A percentile compares a stretch with the other conserved stretches of the same genome.
These are phyloP conservation scores for Amorpha juglandis DNA, from an alignment of 2,888 invertebrate genomes.

Conservation along the genomic window DNA sequence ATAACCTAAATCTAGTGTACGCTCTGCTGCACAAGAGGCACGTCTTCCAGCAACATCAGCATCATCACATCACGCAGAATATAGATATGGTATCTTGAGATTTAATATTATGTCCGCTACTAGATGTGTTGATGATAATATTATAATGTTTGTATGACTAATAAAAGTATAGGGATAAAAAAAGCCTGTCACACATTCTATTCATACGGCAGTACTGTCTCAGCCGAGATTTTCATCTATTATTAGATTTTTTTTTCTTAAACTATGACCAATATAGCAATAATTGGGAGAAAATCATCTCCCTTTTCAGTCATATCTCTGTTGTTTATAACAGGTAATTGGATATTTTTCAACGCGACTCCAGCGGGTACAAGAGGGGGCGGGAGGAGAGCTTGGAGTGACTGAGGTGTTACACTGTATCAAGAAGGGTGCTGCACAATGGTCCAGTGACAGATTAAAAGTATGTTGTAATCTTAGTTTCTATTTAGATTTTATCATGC, in stretches of 20 bases:
- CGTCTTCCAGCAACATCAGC: conserved; percentile 93
- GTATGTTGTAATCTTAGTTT: conserved; percentile 72
- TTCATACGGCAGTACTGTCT: no score
- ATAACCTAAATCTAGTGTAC: conserved; percentile 97
- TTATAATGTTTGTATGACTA: no score
- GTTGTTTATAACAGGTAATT: conserved; percentile 74
- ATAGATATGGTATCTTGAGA: conserved; percentile 91
- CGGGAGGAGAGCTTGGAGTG: conserved; percentile 90
- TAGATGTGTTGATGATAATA: no score
- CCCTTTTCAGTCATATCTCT: no score
- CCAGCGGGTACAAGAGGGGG: conserved; percentile 85
- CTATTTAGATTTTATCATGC: no score
- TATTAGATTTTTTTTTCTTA: no score
- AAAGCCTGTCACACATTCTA: no score
- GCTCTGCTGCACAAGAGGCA: conserved; percentile 96
- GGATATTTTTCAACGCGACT: conserved; percentile 86
- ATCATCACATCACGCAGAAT: conserved; percentile 96
- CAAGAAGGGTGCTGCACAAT: conserved; percentile 95
- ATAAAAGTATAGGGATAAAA: no score
- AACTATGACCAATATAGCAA: no score
- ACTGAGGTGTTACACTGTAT: conserved; percentile 94
- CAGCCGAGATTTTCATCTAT: no score
- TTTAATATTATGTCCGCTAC: not conserved
- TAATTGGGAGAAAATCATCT: no score
- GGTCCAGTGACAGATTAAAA: conserved; percentile 96